Percentiles rank a stretch among this genome's conserved stretches.
These are phyloP conservation scores for Indicator maculatus DNA, from an alignment of 2,113 vertebrate genomes.

Conservation along the genomic window DNA sequence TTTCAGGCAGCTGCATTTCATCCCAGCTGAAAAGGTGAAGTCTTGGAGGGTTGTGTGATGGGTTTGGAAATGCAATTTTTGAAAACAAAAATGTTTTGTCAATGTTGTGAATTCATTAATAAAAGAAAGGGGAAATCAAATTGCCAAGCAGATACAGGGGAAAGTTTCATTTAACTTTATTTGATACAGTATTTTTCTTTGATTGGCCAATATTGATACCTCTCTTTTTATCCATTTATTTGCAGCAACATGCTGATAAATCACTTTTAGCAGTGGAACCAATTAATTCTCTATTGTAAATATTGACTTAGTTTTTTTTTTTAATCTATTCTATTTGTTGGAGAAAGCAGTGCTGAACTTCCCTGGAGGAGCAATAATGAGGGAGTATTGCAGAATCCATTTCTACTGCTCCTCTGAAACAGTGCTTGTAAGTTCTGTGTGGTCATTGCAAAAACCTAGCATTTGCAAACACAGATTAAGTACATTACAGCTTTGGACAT, in stretches of 20 bases:
- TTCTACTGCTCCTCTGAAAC: neutral
- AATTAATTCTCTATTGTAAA: slow-evolving; percentile 30
- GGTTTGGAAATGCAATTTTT: neutral
- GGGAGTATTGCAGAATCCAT: neutral
- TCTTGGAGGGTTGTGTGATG: neutral
- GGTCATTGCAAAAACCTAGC: neutral
- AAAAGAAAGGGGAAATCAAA: neutral
- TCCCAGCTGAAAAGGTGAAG: neutral
- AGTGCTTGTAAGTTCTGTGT: neutral
- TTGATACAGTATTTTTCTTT: neutral
- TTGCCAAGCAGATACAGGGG: neutral
- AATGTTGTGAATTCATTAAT: neutral
- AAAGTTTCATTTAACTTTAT: neutral
- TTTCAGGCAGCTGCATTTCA: neutral
- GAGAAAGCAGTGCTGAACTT: neutral
- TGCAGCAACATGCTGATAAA: slow-evolving; percentile 1
- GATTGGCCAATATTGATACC: neutral
- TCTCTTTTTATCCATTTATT: neutral
- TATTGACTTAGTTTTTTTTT: slow-evolving; percentile 17
- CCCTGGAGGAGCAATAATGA: neutral
- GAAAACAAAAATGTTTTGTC: neutral
- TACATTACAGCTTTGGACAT: neutral
- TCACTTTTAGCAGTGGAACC: neutral
- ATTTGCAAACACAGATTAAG: neutral
- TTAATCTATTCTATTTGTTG: neutral